These are phyloP conservation scores for Operophtera brumata DNA, from an alignment of 2,888 invertebrate genomes.

Conservation along the genomic window DNA sequence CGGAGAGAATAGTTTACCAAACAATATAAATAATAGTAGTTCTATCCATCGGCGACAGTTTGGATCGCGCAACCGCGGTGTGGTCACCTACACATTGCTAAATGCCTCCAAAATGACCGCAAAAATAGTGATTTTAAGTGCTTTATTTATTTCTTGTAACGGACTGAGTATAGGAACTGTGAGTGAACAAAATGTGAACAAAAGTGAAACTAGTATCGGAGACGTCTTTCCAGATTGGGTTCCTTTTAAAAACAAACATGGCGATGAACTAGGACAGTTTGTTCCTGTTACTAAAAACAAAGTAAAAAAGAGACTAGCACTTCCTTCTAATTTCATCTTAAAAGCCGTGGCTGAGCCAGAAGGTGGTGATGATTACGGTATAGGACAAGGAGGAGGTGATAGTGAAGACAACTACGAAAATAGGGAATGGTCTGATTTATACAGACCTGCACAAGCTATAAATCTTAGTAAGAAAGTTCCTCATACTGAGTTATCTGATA, in stretches of 20 bases:
- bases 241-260: slow-evolving; percentile 71
- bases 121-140: slow-evolving; percentile 34
- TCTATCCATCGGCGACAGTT: slow-evolving; percentile 60
- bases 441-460: slow-evolving; percentile 41
- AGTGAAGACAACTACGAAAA: slow-evolving; percentile 67
- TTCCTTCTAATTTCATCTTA: slow-evolving; percentile 60
- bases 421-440: slow-evolving; percentile 66
- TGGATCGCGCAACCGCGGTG: slow-evolving; percentile 55
- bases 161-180: slow-evolving; percentile 55
- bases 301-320: slow-evolving; percentile 66
- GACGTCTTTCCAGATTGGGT: slow-evolving; percentile 73
- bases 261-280: slow-evolving; percentile 65
- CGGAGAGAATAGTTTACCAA: slow-evolving; percentile 68
- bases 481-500: slow-evolving; percentile 55
- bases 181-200: slow-evolving; percentile 58
- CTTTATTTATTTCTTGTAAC: slow-evolving; percentile 43
- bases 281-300: slow-evolving; percentile 53
- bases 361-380: slow-evolving; percentile 60
- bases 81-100: slow-evolving; percentile 38
- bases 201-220: slow-evolving; percentile 50
- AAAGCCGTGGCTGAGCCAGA: slow-evolving; percentile 60
- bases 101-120: slow-evolving; percentile 41
- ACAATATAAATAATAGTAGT: slow-evolving; percentile 79
- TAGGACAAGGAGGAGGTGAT: slow-evolving; percentile 58
- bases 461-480: slow-evolving; percentile 35